Evolutionary conservation across 2,113 vertebrate species (phyloP).

Genomic region (Dipodomys ordii): DNA sequence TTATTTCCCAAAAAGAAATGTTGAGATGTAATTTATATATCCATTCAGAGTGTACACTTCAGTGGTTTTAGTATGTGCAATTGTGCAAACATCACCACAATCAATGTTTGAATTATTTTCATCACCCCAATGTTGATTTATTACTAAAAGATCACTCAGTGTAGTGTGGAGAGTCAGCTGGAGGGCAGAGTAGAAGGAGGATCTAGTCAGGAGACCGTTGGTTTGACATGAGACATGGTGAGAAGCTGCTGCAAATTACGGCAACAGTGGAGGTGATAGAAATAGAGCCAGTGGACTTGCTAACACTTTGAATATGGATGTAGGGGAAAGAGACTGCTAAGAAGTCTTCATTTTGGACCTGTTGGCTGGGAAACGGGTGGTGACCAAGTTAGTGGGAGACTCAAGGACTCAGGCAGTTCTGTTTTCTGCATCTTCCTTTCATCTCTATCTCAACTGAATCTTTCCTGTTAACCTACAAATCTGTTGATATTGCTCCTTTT

Average conservation of each 20-base stretch:
- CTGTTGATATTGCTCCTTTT: background rate
- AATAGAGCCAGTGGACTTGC: too few species aligned
- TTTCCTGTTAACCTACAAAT: background rate
- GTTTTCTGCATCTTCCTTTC: background rate
- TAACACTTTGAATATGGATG: background rate
- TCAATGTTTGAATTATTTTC: background rate
- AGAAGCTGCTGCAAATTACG: background rate
- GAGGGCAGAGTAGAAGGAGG: background rate
- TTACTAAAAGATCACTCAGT: background rate
- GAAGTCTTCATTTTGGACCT: background rate
- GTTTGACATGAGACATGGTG: background rate
- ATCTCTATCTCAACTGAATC: background rate
- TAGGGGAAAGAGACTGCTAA: background rate
- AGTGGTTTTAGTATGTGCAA: background rate
- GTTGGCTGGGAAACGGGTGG: background rate
- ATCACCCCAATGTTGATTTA: background rate
- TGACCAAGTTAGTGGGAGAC: background rate
- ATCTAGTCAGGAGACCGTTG: background rate
- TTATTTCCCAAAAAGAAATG: background rate
- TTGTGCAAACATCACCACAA: background rate
- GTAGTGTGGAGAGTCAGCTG: background rate
- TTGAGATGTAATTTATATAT: background rate
- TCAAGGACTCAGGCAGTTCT: background rate
- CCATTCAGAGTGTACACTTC: background rate
- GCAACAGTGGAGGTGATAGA: too few species aligned